These are phyloP conservation scores for Galaxea fascicularis DNA, from an alignment of 92 coral and sea anemone genomes.

Conservation along the genomic window DNA sequence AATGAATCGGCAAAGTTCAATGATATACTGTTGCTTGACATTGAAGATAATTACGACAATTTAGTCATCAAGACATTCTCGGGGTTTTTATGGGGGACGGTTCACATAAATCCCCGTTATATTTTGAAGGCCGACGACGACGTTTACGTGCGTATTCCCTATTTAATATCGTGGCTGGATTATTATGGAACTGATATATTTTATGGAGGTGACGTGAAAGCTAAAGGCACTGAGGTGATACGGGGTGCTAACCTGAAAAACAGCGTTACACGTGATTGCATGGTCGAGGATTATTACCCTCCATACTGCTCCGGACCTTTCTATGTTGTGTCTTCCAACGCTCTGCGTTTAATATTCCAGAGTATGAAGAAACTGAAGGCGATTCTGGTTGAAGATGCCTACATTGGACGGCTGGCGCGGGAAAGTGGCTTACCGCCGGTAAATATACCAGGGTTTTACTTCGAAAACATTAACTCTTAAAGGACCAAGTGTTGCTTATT, in stretches of 20 bases:
- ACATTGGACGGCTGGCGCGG: constrained; percentile 6
- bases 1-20: constrained; percentile 2
- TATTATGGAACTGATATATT: background rate
- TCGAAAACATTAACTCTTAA: background rate
- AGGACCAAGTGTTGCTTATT: no score
- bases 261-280: background rate
- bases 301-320: constrained; percentile 30
- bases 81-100: constrained; percentile 6
- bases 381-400: constrained; percentile 30
- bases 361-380: background rate
- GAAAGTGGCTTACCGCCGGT: constrained; percentile 3
- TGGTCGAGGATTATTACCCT: background rate
- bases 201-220: constrained; percentile 20
- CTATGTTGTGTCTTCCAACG: background rate
- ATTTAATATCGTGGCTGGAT: constrained; percentile 11
- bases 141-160: constrained; percentile 13
- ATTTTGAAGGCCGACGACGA: constrained; percentile 29
- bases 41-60: constrained; percentile 20
- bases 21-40: constrained; percentile 4
- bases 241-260: background rate
- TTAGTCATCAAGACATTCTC: constrained; percentile 11
- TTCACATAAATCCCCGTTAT: background rate
- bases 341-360: background rate
- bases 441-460: constrained; percentile 10
- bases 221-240: background rate